Evolutionary conservation across 2,797 vertebrate species (phyloP).

Genomic region (Lateolabrax maculatus): DNA sequence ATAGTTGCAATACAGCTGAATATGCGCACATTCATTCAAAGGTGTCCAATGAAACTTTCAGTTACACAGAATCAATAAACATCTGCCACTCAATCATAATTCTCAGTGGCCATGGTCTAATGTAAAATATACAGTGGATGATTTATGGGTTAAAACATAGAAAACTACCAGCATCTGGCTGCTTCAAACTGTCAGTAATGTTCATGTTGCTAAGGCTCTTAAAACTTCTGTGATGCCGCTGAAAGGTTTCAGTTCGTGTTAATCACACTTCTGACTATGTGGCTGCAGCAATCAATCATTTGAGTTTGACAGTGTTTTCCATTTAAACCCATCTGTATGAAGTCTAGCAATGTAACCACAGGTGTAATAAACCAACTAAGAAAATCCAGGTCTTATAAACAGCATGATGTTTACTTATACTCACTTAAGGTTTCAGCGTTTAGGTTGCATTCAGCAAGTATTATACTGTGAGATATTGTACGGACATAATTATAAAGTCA

Average conservation of each 20-base stretch:
- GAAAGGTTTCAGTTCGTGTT: conserved; percentile 27
- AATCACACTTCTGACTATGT: conserved; percentile 32
- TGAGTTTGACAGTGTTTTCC: conserved; percentile 24
- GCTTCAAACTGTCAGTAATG: conserved; percentile 5
- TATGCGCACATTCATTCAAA: too few relatives aligned
- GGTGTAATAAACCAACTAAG: conserved; percentile 11
- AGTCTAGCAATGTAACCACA: neutral
- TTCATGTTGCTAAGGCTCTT: conserved; percentile 12
- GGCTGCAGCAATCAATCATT: conserved; percentile 30
- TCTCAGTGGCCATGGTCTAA: neutral
- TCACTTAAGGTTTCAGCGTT: conserved; percentile 9
- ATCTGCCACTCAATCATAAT: neutral
- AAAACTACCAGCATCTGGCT: neutral
- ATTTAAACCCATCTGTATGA: neutral
- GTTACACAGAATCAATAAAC: neutral
- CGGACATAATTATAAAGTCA: conserved; percentile 36
- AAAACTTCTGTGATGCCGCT: conserved; percentile 17
- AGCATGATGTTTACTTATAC: neutral
- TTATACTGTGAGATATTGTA: conserved; percentile 9
- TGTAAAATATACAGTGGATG: neutral
- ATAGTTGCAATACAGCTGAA: too few relatives aligned
- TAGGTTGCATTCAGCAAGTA: neutral
- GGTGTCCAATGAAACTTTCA: neutral
- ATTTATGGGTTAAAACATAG: neutral
- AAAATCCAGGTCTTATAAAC: conserved; percentile 8